Base-by-base conservation (phyloP, 2,888 invertebrate genomes). In the Podabrus alpinus region DNA sequence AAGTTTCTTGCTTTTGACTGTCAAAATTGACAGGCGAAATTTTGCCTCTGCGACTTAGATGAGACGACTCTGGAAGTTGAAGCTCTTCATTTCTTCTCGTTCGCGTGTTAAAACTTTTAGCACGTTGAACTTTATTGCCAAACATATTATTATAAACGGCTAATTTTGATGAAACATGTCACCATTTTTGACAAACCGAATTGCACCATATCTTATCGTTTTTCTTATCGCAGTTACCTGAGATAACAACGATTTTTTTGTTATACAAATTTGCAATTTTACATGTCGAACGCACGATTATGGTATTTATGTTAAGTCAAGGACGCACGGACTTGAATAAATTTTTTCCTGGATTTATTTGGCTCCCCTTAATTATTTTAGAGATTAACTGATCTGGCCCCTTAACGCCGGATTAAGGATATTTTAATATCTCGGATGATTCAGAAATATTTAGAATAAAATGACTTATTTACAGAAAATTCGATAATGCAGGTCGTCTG, bases 41-140 rank as follows among this genome's bases (percentile, higher is more conserved):
- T 9, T 24, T 19, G 16, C 11, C 9, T 15, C 16, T 64, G 10
- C 74, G 73, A n/a, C 17, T 24, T 15, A 72, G 60, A 64, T 77
- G 73, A 9, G 73, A 69, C 62, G 74, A 72, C 24, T 75, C 73
- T 9, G 73, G 61, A 3, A 72, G 62, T 13, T 45, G 45, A 2
- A 69, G 29, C n/a, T 68, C 59, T 25, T 67, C 66, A n/a, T 45
- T 25, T 29, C 15, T 66, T 13, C 19, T 19, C 10, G 66, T 15
- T 17, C 70, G 66, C 1, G 67, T 19, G 24, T 77, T 77, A 59
- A 77, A 77, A 66, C 75, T 77, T 70, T 75, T 73, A 0, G 71
- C 67, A 17, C 77, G 73, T 15, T 73, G 72, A 21, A 74, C 10
- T 68, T 74, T 75, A 25, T 15, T 70, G 10, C 71, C 61, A 67